Evolutionary conservation across 2,888 invertebrate genomes (phyloP).

Genomic region (Kuschelorhynchus macadamiae): DNA sequence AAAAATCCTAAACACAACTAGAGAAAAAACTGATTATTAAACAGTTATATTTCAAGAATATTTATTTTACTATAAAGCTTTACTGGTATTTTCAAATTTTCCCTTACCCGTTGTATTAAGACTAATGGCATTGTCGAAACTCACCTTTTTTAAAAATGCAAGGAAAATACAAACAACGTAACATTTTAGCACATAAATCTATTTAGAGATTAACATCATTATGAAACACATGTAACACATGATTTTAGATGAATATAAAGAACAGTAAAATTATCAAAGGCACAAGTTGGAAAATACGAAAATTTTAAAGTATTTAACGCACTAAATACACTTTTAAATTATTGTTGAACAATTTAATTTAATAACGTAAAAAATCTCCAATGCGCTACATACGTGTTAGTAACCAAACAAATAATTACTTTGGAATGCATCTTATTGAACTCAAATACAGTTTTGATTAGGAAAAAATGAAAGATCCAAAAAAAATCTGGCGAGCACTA

Average conservation of each 20-base stretch:
- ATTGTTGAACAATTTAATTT: conserved; percentile 13
- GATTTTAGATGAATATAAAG: conserved; percentile 61
- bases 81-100: too few relatives aligned
- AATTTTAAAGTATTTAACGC: conserved; percentile 53
- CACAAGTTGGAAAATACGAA: conserved; percentile 68
- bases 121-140: too few relatives aligned
- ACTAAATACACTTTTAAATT: conserved; percentile 9
- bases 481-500: conserved; percentile 2
- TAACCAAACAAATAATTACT: conserved; percentile 11
- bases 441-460: background rate
- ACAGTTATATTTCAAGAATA: too few relatives aligned
- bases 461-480: background rate
- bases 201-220: conserved; percentile 65
- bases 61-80: too few relatives aligned
- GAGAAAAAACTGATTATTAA: too few relatives aligned
- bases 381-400: background rate
- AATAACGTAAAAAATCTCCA: conserved; percentile 1
- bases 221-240: conserved; percentile 65
- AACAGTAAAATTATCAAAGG: conserved; percentile 66
- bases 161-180: background rate
- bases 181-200: conserved; percentile 60
- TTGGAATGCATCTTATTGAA: conserved; percentile 26
- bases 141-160: too few relatives aligned
- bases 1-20: too few relatives aligned
- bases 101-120: too few relatives aligned